phyloP scores from a whole-genome alignment of 2,113 vertebrate genomes.

The Aepyceros melampus region DNA sequence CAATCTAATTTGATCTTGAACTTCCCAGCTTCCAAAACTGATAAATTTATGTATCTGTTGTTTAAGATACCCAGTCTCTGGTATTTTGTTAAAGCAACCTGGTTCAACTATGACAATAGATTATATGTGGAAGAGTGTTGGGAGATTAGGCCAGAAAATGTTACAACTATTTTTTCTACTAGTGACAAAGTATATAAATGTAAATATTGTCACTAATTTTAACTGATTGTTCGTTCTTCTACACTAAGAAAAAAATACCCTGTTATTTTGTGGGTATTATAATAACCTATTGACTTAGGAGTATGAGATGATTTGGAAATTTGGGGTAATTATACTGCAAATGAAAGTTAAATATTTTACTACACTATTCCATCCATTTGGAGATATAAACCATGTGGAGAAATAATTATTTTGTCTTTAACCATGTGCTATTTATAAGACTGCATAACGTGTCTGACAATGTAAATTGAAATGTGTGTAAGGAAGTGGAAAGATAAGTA shows the following conservation, averaged over 20 bases:
- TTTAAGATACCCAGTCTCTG: not conserved
- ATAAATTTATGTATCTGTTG: not conserved
- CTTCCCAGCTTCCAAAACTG: not conserved
- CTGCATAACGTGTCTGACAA: not conserved
- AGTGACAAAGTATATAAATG: not conserved
- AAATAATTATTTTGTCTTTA: not conserved
- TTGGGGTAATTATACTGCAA: not conserved
- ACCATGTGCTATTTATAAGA: not conserved
- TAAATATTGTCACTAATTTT: not conserved
- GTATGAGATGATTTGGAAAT: not conserved
- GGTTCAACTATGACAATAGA: not conserved
- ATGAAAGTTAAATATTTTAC: not conserved
- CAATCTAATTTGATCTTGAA: not conserved
- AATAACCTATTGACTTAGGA: not conserved
- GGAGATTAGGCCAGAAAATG: not conserved
- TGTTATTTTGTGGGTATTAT: not conserved
- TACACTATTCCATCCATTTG: not conserved
- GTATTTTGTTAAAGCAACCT: not conserved
- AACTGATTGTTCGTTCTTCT: not conserved
- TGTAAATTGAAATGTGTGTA: not conserved
- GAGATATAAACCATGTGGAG: not conserved
- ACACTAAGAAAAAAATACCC: not conserved
- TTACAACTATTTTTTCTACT: not conserved
- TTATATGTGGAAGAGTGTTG: not conserved
- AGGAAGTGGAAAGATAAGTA: not conserved